Conservation (phyloP, 2,888 invertebrate species). For the Dynastes maya region DNA sequence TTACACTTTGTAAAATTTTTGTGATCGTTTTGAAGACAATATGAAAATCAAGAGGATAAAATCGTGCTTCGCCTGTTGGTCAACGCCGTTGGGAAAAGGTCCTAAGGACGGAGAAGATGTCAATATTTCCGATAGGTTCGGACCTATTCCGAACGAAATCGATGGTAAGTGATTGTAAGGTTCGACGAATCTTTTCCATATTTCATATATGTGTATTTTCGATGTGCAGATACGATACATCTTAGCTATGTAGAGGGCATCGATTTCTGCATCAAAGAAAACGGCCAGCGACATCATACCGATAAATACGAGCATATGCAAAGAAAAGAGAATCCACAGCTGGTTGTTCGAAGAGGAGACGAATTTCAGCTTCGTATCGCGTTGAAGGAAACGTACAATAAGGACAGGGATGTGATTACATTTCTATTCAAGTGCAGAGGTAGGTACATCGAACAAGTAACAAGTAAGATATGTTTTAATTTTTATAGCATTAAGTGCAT, state of each 20-base stretch:
- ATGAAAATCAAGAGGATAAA: conserved; percentile 28
- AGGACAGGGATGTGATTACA: conserved; percentile 80
- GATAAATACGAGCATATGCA: conserved; percentile 81
- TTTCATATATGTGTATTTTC: too few relatives aligned
- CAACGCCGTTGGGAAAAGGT: neutral
- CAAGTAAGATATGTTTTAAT: too few relatives aligned
- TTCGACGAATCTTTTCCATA: neutral
- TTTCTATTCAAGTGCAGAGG: conserved; percentile 84
- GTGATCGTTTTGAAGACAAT: neutral
- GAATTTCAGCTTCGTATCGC: conserved; percentile 80
- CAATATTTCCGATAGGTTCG: conserved; percentile 8
- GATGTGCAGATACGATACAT: neutral
- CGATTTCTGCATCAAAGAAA: conserved; percentile 79
- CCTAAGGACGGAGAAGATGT: conserved; percentile 1
- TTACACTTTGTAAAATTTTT: neutral
- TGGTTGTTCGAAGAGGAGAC: conserved; percentile 86
- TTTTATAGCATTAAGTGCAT: neutral
- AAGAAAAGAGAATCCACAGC: conserved; percentile 72
- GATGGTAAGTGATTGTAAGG: conserved; percentile 4
- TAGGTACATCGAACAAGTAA: neutral
- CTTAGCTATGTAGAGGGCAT: conserved; percentile 75
- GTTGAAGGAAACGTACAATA: conserved; percentile 81
- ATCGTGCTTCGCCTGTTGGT: conserved; percentile 11
- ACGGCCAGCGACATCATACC: conserved; percentile 83
- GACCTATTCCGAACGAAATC: neutral